Percentiles rank a stretch among this genome's conserved stretches.
Evolutionary conservation across 2,888 invertebrate genomes (phyloP).

Genomic region (Lepidocyrtoides sp.): DNA sequence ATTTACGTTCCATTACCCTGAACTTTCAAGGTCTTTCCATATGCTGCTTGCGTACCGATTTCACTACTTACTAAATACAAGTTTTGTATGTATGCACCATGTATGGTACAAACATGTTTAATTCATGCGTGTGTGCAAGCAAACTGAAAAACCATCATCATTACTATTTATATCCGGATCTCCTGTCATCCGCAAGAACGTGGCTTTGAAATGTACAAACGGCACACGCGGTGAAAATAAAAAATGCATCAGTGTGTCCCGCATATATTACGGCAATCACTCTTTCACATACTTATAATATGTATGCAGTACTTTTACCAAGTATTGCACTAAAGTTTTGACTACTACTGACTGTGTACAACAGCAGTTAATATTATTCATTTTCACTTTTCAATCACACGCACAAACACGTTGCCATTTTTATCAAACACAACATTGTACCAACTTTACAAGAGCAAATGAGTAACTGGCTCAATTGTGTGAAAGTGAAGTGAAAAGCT

Average conservation of each 20-base stretch:
- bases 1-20: neutral
- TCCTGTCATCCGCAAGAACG: constrained; percentile 22
- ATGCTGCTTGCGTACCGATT: too few species aligned
- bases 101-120: too few species aligned
- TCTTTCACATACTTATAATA: neutral
- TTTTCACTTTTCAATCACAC: neutral
- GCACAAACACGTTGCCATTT: neutral
- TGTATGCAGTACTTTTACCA: neutral
- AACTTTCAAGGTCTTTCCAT: neutral
- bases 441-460: neutral
- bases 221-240: constrained; percentile 25
- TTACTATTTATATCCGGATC: constrained; percentile 23
- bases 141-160: constrained; percentile 17
- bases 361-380: neutral
- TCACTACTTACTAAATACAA: too few species aligned
- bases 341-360: neutral
- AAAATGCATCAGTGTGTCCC: constrained; percentile 5
- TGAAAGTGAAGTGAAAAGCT: neutral
- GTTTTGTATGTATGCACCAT: too few species aligned
- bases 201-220: constrained; percentile 24
- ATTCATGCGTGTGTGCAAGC: constrained; percentile 3
- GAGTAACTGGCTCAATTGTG: neutral
- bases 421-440: neutral
- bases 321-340: neutral
- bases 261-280: constrained; percentile 16